Evolutionary conservation across 2,797 vertebrate genomes (phyloP).

Genomic region (Hipposideros larvatus): DNA sequence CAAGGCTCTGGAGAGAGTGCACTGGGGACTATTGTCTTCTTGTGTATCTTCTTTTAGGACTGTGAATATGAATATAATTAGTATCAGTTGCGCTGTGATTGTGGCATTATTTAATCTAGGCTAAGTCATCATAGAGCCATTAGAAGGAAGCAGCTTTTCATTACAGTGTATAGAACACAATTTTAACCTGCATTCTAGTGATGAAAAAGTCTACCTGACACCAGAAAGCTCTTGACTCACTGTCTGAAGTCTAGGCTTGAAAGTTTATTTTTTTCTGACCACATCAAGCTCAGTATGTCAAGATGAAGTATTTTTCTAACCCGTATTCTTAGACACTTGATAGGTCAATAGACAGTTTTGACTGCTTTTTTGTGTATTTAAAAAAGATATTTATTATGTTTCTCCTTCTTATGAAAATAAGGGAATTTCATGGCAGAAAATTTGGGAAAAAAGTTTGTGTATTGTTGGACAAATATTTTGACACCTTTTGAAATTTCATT

Average conservation of each 20-base stretch:
- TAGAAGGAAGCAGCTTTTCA: constrained; percentile 60
- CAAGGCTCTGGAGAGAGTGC: not conserved
- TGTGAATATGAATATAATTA: constrained; percentile 26
- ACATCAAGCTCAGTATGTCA: not conserved
- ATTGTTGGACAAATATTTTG: constrained; percentile 9
- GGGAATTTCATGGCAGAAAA: constrained; percentile 14
- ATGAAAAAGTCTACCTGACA: constrained; percentile 53
- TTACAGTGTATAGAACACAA: constrained; percentile 58
- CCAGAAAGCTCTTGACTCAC: not conserved
- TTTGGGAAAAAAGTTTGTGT: not conserved
- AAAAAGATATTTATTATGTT: not conserved
- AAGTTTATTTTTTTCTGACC: not conserved
- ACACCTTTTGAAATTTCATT: constrained; percentile 55
- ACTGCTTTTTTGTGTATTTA: constrained; percentile 37
- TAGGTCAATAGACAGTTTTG: not conserved
- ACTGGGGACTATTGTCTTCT: not conserved
- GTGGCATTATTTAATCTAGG: constrained; percentile 41
- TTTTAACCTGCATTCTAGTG: constrained; percentile 49
- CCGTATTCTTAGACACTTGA: not conserved
- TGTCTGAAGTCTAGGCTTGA: not conserved
- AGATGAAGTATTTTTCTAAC: not conserved
- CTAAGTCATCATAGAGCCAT: not conserved
- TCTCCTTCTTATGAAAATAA: not conserved
- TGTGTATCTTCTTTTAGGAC: not conserved
- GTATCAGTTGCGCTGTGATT: not conserved